phyloP scores from a whole-genome alignment of 2,888 invertebrate genomes.

The Cryptocephalus primarius region DNA sequence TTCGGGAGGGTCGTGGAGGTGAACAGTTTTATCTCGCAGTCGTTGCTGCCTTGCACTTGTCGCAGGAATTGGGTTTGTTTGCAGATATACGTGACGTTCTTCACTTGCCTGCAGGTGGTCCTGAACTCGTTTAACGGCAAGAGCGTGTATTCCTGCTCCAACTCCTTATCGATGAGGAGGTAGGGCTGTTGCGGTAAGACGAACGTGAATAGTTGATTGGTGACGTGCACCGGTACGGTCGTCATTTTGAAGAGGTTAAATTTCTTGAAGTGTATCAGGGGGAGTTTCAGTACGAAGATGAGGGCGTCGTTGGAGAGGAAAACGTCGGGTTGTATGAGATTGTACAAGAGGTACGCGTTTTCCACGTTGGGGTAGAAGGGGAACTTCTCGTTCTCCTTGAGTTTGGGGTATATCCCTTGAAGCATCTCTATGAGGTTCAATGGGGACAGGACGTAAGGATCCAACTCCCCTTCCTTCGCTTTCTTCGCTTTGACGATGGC shows the following conservation, averaged over 20 bases:
- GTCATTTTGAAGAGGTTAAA: constrained; percentile 6
- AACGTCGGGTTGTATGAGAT: constrained; percentile 4
- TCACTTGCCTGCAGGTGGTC: constrained; percentile 1
- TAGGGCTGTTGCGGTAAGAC: constrained; percentile 5
- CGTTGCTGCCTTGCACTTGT: background rate
- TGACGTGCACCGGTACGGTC: constrained; percentile 2
- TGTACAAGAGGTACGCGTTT: constrained; percentile 5
- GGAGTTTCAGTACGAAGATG: constrained; percentile 5
- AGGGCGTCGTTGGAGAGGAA: constrained; percentile 5
- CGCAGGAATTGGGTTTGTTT: constrained; percentile 3
- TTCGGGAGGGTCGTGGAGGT: constrained; percentile 1
- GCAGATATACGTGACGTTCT: constrained; percentile 1
- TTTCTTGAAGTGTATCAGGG: constrained; percentile 2
- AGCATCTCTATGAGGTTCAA: constrained; percentile 7
- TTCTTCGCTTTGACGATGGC: constrained; percentile 3
- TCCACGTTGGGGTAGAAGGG: constrained; percentile 6
- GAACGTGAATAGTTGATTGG: constrained; percentile 1
- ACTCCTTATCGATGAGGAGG: constrained; percentile 3
- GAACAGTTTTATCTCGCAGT: constrained; percentile 5
- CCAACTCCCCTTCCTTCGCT: constrained; percentile 1
- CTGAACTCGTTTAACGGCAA: constrained; percentile 2
- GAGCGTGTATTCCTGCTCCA: constrained; percentile 3
- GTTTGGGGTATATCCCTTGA: constrained; percentile 1
- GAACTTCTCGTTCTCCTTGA: constrained; percentile 4
- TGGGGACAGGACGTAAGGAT: constrained; percentile 6